Evolutionary conservation across 2,888 invertebrate species (phyloP), one percentile per base, ranked within the genome.

Genomic region (Drosophila formosana): DNA sequence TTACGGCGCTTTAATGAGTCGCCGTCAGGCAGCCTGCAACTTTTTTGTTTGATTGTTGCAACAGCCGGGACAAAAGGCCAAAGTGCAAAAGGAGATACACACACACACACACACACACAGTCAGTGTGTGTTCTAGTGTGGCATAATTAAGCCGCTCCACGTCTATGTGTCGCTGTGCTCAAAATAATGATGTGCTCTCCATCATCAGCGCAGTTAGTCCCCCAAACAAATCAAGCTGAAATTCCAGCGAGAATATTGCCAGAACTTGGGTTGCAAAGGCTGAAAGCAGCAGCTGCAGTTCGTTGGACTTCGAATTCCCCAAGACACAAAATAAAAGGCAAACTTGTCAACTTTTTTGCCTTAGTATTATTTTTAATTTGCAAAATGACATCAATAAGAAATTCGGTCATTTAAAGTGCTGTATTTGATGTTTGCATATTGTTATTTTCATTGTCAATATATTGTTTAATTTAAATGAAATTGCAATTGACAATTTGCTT

Each of bases 31-130:
- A 28, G 26, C 37, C 25, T 37, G 32, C 49, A 51, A 53, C 60
- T 41, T 68, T 41, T 68, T 79, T 79, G 75, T 76, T 55, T 66
- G 49, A 50, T 57, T 70, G 56, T 70, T 71, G 56, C 79, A 56
- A 63, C 37, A 37, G 53, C n/a, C 73, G 37, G 49, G 46, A 45
- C 56, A 57, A 61, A 55, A 39, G 32, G 52, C 3, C 28, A 43
- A 37, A 43, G 55, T 18, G 28, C n/a, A 5, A 8, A 9, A 30
- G 43, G 28, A 46, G 46, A n/a, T 47, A 13, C 13, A 32, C 41
- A 25, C 8, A 23, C 30, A n/a, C 25, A 11, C 39, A 23, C 1
- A 30, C 23, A 47, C 18, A n/a, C 8, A 37, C n/a, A 37, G 23
- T 47, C 46, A 32, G 28, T 25, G 1, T 43, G 9, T 4, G 25